Evolutionary conservation across 1,140 invertebrate genomes (phyloP).

Genomic region (Orussus abietinus): DNA sequence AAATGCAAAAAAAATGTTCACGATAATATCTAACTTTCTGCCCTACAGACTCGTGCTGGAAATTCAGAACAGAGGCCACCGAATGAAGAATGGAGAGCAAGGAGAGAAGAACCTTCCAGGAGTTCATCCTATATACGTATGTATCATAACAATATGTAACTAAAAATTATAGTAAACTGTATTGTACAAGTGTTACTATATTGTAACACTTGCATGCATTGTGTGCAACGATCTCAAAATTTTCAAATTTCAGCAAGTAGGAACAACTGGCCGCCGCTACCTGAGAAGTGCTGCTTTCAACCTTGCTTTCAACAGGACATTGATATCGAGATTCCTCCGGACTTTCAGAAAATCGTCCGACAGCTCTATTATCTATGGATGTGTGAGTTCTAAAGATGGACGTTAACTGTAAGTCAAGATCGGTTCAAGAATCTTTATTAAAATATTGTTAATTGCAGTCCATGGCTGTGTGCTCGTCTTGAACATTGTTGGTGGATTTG

Average conservation of each 20-base stretch:
- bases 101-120: conserved; percentile 84
- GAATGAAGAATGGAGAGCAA: conserved; percentile 83
- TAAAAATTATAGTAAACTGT: no score
- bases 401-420: not conserved
- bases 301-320: conserved; percentile 99
- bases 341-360: conserved; percentile 94
- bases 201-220: no score
- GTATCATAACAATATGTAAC: no score
- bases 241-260: conserved; percentile 66
- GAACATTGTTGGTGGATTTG: conserved; percentile 82
- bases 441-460: conserved; percentile 60
- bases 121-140: conserved; percentile 66
- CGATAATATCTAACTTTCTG: no score
- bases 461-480: conserved; percentile 80
- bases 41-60: conserved; percentile 53
- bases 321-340: conserved; percentile 96
- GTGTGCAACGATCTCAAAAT: no score
- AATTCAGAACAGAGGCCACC: no score
- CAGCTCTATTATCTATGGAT: conserved; percentile 96
- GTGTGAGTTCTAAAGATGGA: conserved; percentile 66
- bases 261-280: conserved; percentile 98
- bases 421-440: conserved; percentile 8
- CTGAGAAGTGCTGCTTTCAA: conserved; percentile 85
- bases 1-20: no score
- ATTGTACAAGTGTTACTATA: no score